Conservation (phyloP, 2,113 vertebrate genomes). For the Oncorhynchus nerka region DNA sequence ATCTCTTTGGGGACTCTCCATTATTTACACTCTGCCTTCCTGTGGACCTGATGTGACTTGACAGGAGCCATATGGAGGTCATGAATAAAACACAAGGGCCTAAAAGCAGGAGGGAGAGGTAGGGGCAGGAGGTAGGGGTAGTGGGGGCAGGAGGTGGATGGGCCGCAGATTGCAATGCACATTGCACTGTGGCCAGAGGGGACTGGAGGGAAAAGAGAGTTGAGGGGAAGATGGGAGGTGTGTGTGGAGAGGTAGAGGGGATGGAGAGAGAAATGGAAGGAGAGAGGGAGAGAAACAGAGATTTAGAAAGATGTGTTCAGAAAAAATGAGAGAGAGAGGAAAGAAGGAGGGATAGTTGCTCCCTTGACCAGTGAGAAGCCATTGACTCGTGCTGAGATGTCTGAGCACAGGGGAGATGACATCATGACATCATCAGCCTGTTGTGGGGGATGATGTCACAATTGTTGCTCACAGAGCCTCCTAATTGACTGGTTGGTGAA, state of each 20-base stretch:
- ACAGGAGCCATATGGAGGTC: slow-evolving; percentile 75
- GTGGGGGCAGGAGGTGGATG: slow-evolving; percentile 46
- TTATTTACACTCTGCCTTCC: slow-evolving; percentile 76
- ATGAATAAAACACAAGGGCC: slow-evolving; percentile 75
- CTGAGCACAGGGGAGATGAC: slow-evolving; percentile 52
- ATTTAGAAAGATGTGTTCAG: background rate
- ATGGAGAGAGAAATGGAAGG: slow-evolving; percentile 13
- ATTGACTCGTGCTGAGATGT: slow-evolving; percentile 36
- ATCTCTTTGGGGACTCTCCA: slow-evolving; percentile 68
- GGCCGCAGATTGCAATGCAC: slow-evolving; percentile 58
- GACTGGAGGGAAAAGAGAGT: slow-evolving; percentile 20
- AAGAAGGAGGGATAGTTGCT: background rate
- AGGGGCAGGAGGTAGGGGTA: slow-evolving; percentile 30
- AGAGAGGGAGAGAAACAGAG: slow-evolving; percentile 4
- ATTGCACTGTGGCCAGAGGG: slow-evolving; percentile 42
- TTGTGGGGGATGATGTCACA: slow-evolving; percentile 49
- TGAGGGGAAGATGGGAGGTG: slow-evolving; percentile 25
- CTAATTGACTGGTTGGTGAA: slow-evolving; percentile 43
- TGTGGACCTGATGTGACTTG: slow-evolving; percentile 72
- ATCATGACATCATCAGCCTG: slow-evolving; percentile 48
- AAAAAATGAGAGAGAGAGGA: background rate
- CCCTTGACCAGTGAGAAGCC: slow-evolving; percentile 1
- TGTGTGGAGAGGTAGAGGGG: slow-evolving; percentile 20
- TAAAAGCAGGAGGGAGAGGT: slow-evolving; percentile 67
- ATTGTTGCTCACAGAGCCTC: slow-evolving; percentile 45